phyloP scores from a whole-genome alignment of 2,888 invertebrate genomes.

The Spodoptera littoralis region DNA sequence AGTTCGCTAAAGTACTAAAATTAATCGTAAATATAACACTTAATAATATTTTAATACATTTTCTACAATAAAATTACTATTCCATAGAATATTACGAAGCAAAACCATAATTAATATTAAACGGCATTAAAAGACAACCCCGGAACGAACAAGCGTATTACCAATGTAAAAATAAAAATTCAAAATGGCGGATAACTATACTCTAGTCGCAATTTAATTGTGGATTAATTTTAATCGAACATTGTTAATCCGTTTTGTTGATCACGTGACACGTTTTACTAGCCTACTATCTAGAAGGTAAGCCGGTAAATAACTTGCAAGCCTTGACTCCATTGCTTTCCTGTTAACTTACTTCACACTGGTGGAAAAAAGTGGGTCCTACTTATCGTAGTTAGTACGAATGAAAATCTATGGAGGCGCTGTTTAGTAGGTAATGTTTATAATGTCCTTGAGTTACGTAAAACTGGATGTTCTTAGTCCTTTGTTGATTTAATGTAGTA shows the following conservation, averaged over 20 bases:
- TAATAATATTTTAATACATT: slow-evolving; percentile 13
- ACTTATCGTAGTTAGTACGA: too few relatives aligned
- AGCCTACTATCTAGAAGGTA: slow-evolving; percentile 50
- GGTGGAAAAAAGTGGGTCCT: too few relatives aligned
- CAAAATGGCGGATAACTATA: background rate
- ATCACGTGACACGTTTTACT: slow-evolving; percentile 40
- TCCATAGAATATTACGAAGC: background rate
- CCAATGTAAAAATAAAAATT: background rate
- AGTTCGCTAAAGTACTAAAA: background rate
- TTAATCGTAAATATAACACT: slow-evolving; percentile 4
- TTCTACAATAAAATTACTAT: background rate
- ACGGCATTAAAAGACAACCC: too few relatives aligned
- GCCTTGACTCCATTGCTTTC: slow-evolving; percentile 63
- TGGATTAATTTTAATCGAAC: slow-evolving; percentile 20
- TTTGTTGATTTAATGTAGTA: too few relatives aligned
- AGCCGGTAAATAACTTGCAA: slow-evolving; percentile 54
- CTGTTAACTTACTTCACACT: slow-evolving; percentile 28
- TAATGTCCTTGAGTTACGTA: too few relatives aligned
- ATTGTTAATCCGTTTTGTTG: slow-evolving; percentile 43
- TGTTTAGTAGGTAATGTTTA: too few relatives aligned
- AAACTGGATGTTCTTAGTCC: too few relatives aligned
- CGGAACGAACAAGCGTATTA: background rate
- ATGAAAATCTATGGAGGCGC: too few relatives aligned
- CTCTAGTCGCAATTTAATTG: slow-evolving; percentile 7
- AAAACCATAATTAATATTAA: too few relatives aligned